These are phyloP conservation scores for Drosophila nannoptera DNA, from an alignment of 1,140 invertebrate species.

Conservation along the genomic window DNA sequence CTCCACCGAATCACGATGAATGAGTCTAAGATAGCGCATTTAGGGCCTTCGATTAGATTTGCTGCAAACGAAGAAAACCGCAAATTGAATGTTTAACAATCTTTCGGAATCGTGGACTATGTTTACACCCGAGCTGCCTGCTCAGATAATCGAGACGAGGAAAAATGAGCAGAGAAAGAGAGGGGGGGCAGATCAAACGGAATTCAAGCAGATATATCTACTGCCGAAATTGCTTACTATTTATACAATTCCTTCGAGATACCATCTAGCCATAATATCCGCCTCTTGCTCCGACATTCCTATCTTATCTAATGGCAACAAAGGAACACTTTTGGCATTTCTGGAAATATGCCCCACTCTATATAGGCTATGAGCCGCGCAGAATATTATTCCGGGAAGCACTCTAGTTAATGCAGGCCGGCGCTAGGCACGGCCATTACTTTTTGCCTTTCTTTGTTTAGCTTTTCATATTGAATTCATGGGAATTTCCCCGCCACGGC, in stretches of 20 bases:
- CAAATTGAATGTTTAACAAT: neutral
- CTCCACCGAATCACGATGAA: slow-evolving; percentile 20
- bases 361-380: neutral
- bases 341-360: neutral
- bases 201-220: neutral
- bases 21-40: slow-evolving; percentile 20
- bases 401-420: slow-evolving; percentile 5
- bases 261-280: neutral
- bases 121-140: too few species aligned
- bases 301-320: neutral
- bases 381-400: slow-evolving; percentile 1
- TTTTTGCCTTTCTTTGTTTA: slow-evolving; percentile 10
- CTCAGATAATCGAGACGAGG: too few species aligned
- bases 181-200: too few species aligned
- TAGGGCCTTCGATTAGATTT: slow-evolving; percentile 21
- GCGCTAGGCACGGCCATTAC: neutral
- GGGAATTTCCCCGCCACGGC: slow-evolving; percentile 16
- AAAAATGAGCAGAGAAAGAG: too few species aligned
- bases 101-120: too few species aligned
- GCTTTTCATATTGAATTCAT: slow-evolving; percentile 16
- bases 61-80: neutral
- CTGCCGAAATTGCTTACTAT: too few species aligned
- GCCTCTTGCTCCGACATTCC: neutral
- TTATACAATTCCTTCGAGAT: neutral
- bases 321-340: neutral